Evolutionary conservation across 2,797 vertebrate species (phyloP).

Genomic region (Gallinago nigripennis): DNA sequence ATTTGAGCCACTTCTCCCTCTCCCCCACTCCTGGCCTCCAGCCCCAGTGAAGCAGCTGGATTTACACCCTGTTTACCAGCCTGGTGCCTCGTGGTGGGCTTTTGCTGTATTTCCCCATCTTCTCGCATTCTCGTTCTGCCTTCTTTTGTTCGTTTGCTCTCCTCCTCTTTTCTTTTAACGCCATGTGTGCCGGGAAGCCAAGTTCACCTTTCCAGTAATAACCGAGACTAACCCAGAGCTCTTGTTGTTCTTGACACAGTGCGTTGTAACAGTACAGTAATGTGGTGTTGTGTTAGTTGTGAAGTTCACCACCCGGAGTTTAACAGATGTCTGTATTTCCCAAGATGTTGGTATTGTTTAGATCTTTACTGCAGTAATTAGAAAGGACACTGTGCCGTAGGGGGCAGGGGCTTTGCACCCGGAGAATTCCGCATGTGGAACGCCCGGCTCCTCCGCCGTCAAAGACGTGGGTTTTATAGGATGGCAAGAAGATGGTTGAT

Average conservation of each 20-base stretch:
- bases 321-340: conserved; percentile 78
- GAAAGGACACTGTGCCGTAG: conserved; percentile 26
- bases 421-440: accelerated
- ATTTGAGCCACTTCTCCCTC: neutral
- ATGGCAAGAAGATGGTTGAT: neutral
- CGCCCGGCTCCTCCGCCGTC: neutral
- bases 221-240: conserved; percentile 67
- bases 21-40: neutral
- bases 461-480: neutral
- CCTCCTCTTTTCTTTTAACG: conserved; percentile 54
- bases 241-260: conserved; percentile 71
- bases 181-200: conserved; percentile 58
- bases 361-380: conserved; percentile 53
- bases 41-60: conserved; percentile 53
- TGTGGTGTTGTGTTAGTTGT: conserved; percentile 75
- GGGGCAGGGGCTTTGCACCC: conserved; percentile 39
- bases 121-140: conserved; percentile 45
- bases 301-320: conserved; percentile 68
- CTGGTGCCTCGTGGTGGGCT: conserved; percentile 15
- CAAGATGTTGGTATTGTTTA: conserved; percentile 74
- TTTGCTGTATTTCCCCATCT: conserved; percentile 59
- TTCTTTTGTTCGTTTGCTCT: conserved; percentile 45
- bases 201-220: conserved; percentile 53
- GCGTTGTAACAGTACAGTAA: conserved; percentile 73
- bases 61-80: conserved; percentile 60